These are phyloP conservation scores for Drosophila merina DNA, from an alignment of 2,888 invertebrate genomes.

Conservation along the genomic window DNA sequence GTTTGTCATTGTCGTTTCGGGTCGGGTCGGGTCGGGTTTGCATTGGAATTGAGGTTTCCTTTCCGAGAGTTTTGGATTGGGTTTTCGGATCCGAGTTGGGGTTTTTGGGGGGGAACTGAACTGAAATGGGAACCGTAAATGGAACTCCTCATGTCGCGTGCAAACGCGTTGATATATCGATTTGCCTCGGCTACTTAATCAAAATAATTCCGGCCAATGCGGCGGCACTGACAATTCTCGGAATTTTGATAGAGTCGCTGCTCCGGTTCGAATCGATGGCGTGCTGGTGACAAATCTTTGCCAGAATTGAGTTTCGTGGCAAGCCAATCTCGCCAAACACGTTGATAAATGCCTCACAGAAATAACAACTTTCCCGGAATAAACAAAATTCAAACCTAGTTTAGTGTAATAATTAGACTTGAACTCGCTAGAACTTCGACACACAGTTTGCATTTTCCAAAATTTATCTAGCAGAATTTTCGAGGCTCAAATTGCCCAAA, in stretches of 20 bases:
- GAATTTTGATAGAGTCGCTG: conserved; percentile 63
- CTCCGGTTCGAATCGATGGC: background rate
- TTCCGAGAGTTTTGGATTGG: background rate
- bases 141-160: conserved; percentile 52
- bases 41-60: conserved; percentile 18
- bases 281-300: conserved; percentile 17
- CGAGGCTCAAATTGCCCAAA: conserved; percentile 65
- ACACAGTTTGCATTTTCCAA: conserved; percentile 21
- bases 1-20: conserved; percentile 60
- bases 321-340: conserved; percentile 23
- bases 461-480: background rate
- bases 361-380: conserved; percentile 1
- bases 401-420: background rate
- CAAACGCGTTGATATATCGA: conserved; percentile 73
- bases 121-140: background rate
- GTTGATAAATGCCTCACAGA: conserved; percentile 14
- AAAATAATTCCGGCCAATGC: conserved; percentile 63
- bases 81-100: conserved; percentile 13
- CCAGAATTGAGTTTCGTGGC: conserved; percentile 28
- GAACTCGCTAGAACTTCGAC: background rate
- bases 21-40: conserved; percentile 7
- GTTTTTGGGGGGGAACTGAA: conserved; percentile 6
- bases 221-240: conserved; percentile 57
- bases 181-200: conserved; percentile 69
- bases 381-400: background rate